Base-by-base conservation (phyloP, 2,113 vertebrate genomes). In the Hemicordylus capensis region DNA sequence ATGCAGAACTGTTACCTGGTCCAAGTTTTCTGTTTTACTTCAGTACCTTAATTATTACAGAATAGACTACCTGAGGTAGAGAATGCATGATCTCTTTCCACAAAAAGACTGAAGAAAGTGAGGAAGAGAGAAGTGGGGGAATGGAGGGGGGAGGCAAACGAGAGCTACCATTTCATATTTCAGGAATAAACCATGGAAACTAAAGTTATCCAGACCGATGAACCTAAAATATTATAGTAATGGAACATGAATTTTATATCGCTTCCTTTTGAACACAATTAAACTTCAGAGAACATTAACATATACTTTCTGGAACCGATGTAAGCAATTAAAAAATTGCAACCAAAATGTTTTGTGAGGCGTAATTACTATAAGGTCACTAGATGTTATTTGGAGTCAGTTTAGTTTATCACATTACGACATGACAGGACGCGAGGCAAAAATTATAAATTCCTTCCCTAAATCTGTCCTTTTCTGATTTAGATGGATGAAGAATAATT, bases 401-500 rank as follows among this genome's bases (percentile, higher is more conserved):
- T 98, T 98, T 98, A 97, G 98, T 98, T 99, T 99, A 99, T 98
- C 97, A 97, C 97, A 97, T 98, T 98, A 98, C 93, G 94, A 98
- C 97, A 97, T 98, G 98, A 99, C 97, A 97, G 97, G 97, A 98
- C 91, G 96, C 96, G 95, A 97, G 98, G 98, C 97, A 97, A 98
- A 97, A 97, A 99, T 98, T 99, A 99, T 98, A 98, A 97, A 99
- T 99, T 98, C 98, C 97, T 98, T 98, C 97, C 98, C 97, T 98
- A 98, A 98, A 98, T 98, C 98, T 98, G 98, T 99, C 98, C 97
- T 97, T 97, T 98, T 98, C 97, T 98, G 98, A 99, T 99, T 98
- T 98, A 99, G 98, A 99, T 99, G 98, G 98, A 99, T 99, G 98
- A 98, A 99, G 98, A 99, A 99, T 99, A 99, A 99, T 99, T 99